These are phyloP conservation scores for Rhodophaea formosa DNA, from an alignment of 2,888 invertebrate genomes.

Conservation along the genomic window DNA sequence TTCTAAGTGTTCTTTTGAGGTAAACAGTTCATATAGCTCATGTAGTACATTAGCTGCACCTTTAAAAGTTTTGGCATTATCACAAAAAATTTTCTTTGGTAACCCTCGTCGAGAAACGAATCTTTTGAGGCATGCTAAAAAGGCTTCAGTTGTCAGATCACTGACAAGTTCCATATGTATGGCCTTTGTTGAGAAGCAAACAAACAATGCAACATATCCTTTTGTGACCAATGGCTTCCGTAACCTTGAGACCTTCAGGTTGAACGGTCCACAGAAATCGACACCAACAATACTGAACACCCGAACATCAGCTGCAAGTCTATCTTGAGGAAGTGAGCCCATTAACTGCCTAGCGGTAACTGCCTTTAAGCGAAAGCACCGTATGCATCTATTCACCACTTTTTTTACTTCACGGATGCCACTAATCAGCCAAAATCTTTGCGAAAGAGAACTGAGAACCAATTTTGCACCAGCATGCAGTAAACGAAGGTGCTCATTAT, in stretches of 20 bases:
- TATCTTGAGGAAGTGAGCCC: conserved; percentile 10
- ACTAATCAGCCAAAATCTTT: conserved; percentile 20
- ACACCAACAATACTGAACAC: too few species aligned
- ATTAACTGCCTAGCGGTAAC: conserved; percentile 15
- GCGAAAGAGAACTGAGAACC: neutral
- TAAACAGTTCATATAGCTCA: conserved; percentile 20
- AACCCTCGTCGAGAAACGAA: conserved; percentile 22
- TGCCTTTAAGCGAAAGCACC: conserved; percentile 19
- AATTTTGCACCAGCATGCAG: conserved; percentile 19
- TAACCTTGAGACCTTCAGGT: too few species aligned
- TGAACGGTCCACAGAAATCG: too few species aligned
- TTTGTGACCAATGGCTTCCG: too few species aligned
- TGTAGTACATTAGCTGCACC: conserved; percentile 19
- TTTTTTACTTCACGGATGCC: conserved; percentile 14
- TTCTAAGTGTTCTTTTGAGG: too few species aligned
- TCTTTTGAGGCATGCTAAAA: conserved; percentile 23
- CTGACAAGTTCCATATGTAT: conserved; percentile 22
- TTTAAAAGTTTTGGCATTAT: conserved; percentile 25
- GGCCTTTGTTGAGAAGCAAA: conserved; percentile 24
- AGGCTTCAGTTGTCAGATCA: conserved; percentile 24
- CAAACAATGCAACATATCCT: neutral
- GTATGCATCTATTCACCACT: conserved; percentile 13
- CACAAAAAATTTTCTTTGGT: conserved; percentile 23
- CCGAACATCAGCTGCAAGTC: too few species aligned
- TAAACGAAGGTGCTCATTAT: neutral